phyloP scores from a whole-genome alignment of 1,140 invertebrate genomes.

The Hestina assimilis region DNA sequence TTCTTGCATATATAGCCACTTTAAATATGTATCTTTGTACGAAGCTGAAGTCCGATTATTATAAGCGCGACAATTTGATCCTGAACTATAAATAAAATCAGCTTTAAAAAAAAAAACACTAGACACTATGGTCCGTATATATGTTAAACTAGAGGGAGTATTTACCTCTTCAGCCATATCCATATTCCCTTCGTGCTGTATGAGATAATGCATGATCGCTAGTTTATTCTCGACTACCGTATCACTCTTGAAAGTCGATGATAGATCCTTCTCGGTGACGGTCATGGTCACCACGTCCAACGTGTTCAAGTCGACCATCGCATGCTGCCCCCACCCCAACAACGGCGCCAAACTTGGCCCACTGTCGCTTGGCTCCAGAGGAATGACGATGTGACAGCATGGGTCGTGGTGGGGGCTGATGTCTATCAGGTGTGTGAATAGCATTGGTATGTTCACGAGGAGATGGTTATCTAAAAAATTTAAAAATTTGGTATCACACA shows the following conservation, averaged over 20 bases:
- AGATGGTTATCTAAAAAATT: constrained; percentile 85
- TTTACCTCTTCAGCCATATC: constrained; percentile 84
- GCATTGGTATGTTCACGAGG: constrained; percentile 86
- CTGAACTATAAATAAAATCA: too few relatives aligned
- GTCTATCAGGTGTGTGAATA: constrained; percentile 89
- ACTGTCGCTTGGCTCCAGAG: constrained; percentile 78
- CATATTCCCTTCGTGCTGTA: constrained; percentile 85
- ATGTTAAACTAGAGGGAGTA: too few relatives aligned
- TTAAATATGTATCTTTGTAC: too few relatives aligned
- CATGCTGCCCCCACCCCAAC: constrained; percentile 77
- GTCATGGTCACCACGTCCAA: constrained; percentile 84
- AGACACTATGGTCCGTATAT: too few relatives aligned
- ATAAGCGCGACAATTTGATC: too few relatives aligned
- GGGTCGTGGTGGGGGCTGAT: constrained; percentile 89
- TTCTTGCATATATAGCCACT: too few relatives aligned
- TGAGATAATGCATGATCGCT: constrained; percentile 88
- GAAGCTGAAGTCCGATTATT: too few relatives aligned
- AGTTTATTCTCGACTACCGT: constrained; percentile 83
- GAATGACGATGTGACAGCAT: constrained; percentile 86
- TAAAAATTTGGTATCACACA: too few relatives aligned
- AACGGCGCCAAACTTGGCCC: constrained; percentile 83
- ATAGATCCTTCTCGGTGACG: constrained; percentile 81
- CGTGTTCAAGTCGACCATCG: constrained; percentile 83
- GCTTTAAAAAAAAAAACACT: too few relatives aligned
- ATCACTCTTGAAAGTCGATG: constrained; percentile 83